Percentiles rank a stretch among this genome's conserved stretches.
Conservation (phyloP, 2,113 vertebrate genomes). For the Silurus asotus region DNA sequence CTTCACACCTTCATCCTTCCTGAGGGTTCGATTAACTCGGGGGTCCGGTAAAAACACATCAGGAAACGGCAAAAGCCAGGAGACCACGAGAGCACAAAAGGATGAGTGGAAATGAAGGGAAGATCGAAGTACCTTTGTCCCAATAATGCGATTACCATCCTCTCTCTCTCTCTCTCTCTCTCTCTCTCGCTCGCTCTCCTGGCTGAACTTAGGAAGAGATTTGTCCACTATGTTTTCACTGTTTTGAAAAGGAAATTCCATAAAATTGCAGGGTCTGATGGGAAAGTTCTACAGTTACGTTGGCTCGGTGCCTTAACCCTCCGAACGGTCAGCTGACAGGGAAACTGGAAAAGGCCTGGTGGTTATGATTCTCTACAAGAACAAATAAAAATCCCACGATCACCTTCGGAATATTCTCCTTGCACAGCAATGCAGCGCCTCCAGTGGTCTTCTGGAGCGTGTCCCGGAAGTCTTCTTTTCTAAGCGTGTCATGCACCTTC, state of each 20-base stretch:
- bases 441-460: no score
- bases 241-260: conserved; percentile 29
- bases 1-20: neutral
- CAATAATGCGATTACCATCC: neutral
- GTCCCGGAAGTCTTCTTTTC: no score
- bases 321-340: neutral
- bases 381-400: neutral
- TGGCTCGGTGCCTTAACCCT: conserved; percentile 4
- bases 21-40: neutral
- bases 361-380: neutral
- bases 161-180: neutral
- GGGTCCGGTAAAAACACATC: neutral
- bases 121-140: neutral
- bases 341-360: neutral
- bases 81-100: neutral
- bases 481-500: no score
- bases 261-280: neutral
- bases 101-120: neutral
- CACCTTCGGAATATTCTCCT: no score
- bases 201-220: neutral
- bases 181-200: neutral
- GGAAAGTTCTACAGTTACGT: neutral
- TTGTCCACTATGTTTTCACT: neutral
- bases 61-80: neutral
- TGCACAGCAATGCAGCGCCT: no score